Evolutionary conservation across 2,113 vertebrate genomes (phyloP), one percentile per base, ranked within the genome.

Genomic region (Xyrauchen texanus): DNA sequence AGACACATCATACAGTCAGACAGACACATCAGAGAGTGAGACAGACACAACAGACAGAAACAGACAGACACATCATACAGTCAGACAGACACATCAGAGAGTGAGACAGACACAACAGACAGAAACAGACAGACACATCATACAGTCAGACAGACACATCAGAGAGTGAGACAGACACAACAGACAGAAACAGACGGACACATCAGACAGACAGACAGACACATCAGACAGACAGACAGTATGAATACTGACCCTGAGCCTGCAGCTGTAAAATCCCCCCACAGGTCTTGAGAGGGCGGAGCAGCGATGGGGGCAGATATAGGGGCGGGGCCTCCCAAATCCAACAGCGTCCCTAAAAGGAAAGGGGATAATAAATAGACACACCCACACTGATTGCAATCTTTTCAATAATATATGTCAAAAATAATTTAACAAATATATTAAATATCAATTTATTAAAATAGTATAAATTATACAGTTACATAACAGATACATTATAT

Each of bases 261-360:
- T 64, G 92, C 95, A 42, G 97, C 90, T 42, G 96, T 91, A 62
- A 98, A 98, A 85, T 99, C 96, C 9, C 97, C 97, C 97, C 97
- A 99, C 73, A 92, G 0, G 3, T 98, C 96, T 0, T 93, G 8
- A 7, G 89, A 84, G 76, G 94, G 86, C 51, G 77, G 90, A 34
- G 87, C 55, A 13, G 78, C 75, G 44, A 85, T 45, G n/a, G 85
- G 81, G 46, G 85, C 75, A 10, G 83, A 7, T 0, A 85, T 85
- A n/a, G 85, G 81, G 46, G 85, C 75, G 12, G 83, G 6, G 0
- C 85, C 86, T 0, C 88, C 92, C 0, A 92, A 88, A 75, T 93
- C 93, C 60, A 93, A 80, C 15, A 93, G 79, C 16, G 88, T 0
- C 6, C 80, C 93, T 94, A 87, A 6, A 63, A 66, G 7, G 12